phyloP scores from a whole-genome alignment of 2,888 invertebrate species.

The Melanargia galathea region DNA sequence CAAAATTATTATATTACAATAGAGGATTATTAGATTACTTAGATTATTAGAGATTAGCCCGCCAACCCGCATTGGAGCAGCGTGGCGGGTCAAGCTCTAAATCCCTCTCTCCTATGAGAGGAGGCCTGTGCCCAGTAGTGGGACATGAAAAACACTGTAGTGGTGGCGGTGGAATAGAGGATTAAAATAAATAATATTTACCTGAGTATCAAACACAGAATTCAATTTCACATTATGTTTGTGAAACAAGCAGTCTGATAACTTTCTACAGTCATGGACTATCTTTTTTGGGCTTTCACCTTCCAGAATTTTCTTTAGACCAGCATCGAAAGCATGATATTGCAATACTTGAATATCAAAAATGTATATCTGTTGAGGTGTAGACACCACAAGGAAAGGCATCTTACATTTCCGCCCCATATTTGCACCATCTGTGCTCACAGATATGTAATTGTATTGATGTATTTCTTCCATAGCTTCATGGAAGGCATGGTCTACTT shows the following conservation, averaged over 20 bases:
- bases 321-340: constrained; percentile 74
- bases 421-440: constrained; percentile 74
- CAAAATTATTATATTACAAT: too few species aligned
- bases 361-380: constrained; percentile 73
- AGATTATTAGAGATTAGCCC: too few species aligned
- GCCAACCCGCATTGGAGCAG: too few species aligned
- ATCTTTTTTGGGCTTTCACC: constrained; percentile 78
- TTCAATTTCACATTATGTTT: constrained; percentile 79
- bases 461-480: constrained; percentile 68
- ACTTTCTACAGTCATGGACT: constrained; percentile 81
- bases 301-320: constrained; percentile 73
- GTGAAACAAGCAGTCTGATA: constrained; percentile 83
- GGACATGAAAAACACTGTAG: too few species aligned
- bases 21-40: too few species aligned
- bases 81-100: too few species aligned
- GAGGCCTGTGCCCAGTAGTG: too few species aligned
- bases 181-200: constrained; percentile 44
- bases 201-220: constrained; percentile 84
- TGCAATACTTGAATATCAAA: constrained; percentile 78
- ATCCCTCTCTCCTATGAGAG: too few species aligned
- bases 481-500: constrained; percentile 70
- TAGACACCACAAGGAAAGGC: constrained; percentile 73
- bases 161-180: too few species aligned
- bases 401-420: constrained; percentile 78
- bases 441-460: constrained; percentile 60